Percentiles rank a stretch among this genome's conserved stretches.
These are phyloP conservation scores for Empis stercorea DNA, from an alignment of 2,888 invertebrate species.

Conservation along the genomic window DNA sequence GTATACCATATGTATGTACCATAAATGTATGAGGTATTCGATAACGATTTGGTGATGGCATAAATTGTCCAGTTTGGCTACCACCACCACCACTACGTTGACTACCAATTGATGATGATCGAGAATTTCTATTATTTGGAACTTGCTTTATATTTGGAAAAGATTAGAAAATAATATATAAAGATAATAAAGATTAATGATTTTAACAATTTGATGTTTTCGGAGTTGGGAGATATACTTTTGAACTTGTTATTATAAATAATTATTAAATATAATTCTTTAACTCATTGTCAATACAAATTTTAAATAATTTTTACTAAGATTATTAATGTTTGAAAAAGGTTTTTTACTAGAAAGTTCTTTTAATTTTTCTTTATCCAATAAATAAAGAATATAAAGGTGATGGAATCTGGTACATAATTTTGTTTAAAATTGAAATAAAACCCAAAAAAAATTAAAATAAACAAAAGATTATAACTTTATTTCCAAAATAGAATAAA, in stretches of 20 bases:
- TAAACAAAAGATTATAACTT: too few relatives aligned
- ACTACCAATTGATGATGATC: constrained; percentile 58
- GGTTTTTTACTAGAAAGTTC: too few relatives aligned
- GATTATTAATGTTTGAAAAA: too few relatives aligned
- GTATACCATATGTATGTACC: constrained; percentile 90
- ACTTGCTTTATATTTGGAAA: constrained; percentile 23
- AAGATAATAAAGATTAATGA: background rate
- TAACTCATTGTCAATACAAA: too few relatives aligned
- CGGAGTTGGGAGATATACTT: too few relatives aligned
- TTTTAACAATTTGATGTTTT: too few relatives aligned
- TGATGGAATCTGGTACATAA: constrained; percentile 10
- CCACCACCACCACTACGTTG: constrained; percentile 37
- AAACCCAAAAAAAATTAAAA: too few relatives aligned
- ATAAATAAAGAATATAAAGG: background rate
- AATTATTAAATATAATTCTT: too few relatives aligned
- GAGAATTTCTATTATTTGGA: constrained; percentile 43
- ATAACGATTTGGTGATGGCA: background rate
- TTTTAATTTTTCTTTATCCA: too few relatives aligned
- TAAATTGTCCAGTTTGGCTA: constrained; percentile 6
- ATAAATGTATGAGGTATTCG: constrained; percentile 94
- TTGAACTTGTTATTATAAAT: too few relatives aligned
- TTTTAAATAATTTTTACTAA: too few relatives aligned
- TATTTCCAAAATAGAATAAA: too few relatives aligned
- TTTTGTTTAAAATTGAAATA: background rate
- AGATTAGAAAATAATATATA: background rate